Evolutionary conservation across 2,888 invertebrate genomes (phyloP), one percentile per base, ranked within the genome.

Genomic region (Biston stratarius): DNA sequence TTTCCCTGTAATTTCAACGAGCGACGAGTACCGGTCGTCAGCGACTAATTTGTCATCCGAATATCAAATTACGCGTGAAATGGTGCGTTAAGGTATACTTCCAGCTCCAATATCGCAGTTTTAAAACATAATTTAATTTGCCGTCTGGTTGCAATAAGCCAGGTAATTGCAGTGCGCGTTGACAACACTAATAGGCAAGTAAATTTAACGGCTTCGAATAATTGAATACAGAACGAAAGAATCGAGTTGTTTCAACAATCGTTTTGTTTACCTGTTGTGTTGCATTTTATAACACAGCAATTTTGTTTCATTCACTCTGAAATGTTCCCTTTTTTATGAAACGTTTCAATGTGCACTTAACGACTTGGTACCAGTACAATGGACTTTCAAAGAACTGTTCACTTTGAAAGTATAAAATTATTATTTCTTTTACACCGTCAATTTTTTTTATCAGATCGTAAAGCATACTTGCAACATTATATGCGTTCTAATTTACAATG

Each of bases 51-150:
- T 92, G 92, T 92, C 92, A 93, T 88, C 86, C 86, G 88, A 90
- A 92, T 92, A 93, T 93, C 92, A 90, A 93, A 92, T 93, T 91
- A 92, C 91, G 86, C 86, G 84, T 85, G 88, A 91, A 93, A 92
- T 90, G 88, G 89, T 88, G 86, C 87, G 91, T 87, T 89, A 90
- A 90, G 83, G 87, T 87, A 91, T 80, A 88, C 86, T 83, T 84
- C 75, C 76, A 74, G 83, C 83, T 85, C 81, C 80, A 80, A 87
- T 87, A 86, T 82, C 86, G 81, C 77, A 80, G 82, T 86, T 91
- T 90, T 86, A 87, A 92, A 92, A 89, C 83, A 89, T 87, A 90
- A 90, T 91, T 88, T 83, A 88, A 91, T 87, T 88, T 84, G 73
- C 80, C 77, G 83, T 82, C 83, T 83, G 84, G 80, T 82, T 80